Percentiles rank a stretch among this genome's conserved stretches.
phyloP scores from a whole-genome alignment of 2,888 invertebrate genomes.

The Caenorhabditis sp. region DNA sequence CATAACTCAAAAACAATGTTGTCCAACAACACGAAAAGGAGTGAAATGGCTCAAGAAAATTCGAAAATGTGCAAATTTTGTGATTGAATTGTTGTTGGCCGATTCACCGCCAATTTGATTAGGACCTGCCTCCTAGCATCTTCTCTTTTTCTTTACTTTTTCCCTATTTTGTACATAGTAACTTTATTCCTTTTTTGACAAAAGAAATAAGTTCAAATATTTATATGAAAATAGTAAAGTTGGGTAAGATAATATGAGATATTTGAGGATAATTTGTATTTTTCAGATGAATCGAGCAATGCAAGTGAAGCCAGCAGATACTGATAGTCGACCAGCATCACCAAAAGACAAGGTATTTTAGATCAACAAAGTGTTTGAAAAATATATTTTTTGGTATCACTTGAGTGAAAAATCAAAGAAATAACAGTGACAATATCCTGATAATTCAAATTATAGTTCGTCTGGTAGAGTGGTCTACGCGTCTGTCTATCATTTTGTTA shows the following conservation, averaged over 20 bases:
- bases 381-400: too few species aligned
- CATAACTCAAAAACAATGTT: too few species aligned
- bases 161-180: neutral
- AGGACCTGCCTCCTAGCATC: neutral
- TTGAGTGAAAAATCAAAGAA: too few species aligned
- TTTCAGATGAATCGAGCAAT: slow-evolving; percentile 99
- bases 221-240: too few species aligned
- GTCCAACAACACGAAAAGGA: neutral
- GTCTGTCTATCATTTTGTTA: too few species aligned
- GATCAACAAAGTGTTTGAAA: too few species aligned
- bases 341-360: slow-evolving; percentile 46
- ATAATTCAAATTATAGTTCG: too few species aligned
- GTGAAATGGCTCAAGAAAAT: neutral
- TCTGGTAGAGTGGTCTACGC: too few species aligned
- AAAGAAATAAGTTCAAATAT: slow-evolving; percentile 2
- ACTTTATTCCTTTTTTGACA: neutral
- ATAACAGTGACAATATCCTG: too few species aligned
- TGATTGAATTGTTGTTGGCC: neutral
- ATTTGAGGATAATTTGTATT: neutral
- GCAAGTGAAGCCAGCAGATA: slow-evolving; percentile 99
- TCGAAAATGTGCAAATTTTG: neutral
- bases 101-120: slow-evolving; percentile 6
- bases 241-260: neutral
- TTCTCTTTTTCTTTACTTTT: neutral
- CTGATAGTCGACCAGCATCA: slow-evolving; percentile 83